phyloP scores from a whole-genome alignment of 2,888 invertebrate genomes.

The Silvanus unidentatus region DNA sequence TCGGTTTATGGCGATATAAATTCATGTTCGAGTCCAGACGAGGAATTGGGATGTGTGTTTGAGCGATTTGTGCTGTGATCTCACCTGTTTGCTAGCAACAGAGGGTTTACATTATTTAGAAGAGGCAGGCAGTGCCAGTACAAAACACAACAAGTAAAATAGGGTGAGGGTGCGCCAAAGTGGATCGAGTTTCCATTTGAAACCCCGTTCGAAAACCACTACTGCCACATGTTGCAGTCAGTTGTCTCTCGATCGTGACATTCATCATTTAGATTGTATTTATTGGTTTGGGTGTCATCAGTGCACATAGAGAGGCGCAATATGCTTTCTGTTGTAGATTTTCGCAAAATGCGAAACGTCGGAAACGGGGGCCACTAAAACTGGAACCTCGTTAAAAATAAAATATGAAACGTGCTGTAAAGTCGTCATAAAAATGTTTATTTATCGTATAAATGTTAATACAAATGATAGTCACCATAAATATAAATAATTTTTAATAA shows the following conservation, averaged over 20 bases:
- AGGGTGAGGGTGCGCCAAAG: slow-evolving; percentile 7
- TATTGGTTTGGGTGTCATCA: too few relatives aligned
- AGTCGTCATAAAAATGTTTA: slow-evolving; percentile 8
- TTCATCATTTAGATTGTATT: slow-evolving; percentile 5
- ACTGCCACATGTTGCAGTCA: slow-evolving; percentile 26
- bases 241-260: slow-evolving; percentile 1
- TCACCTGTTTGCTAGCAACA: slow-evolving; percentile 18
- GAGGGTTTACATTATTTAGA: slow-evolving; percentile 19
- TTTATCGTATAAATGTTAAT: slow-evolving; percentile 28
- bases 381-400: too few relatives aligned
- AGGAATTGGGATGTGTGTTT: too few relatives aligned
- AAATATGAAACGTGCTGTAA: too few relatives aligned
- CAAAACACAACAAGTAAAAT: slow-evolving; percentile 2
- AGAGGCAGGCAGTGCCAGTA: slow-evolving; percentile 16
- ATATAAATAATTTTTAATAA: slow-evolving; percentile 23
- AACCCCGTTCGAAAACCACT: not conserved
- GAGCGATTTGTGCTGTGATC: slow-evolving; percentile 10
- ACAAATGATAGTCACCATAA: slow-evolving; percentile 36
- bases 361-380: too few relatives aligned
- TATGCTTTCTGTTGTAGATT: not conserved
- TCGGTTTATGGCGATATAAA: too few relatives aligned
- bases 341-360: too few relatives aligned
- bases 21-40: too few relatives aligned
- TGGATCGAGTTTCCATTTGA: slow-evolving; percentile 8
- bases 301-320: too few relatives aligned